Percentiles rank a stretch among this genome's conserved stretches.
These are phyloP conservation scores for Haliaeetus leucogaster DNA, from an alignment of 2,113 vertebrate species.

Conservation along the genomic window DNA sequence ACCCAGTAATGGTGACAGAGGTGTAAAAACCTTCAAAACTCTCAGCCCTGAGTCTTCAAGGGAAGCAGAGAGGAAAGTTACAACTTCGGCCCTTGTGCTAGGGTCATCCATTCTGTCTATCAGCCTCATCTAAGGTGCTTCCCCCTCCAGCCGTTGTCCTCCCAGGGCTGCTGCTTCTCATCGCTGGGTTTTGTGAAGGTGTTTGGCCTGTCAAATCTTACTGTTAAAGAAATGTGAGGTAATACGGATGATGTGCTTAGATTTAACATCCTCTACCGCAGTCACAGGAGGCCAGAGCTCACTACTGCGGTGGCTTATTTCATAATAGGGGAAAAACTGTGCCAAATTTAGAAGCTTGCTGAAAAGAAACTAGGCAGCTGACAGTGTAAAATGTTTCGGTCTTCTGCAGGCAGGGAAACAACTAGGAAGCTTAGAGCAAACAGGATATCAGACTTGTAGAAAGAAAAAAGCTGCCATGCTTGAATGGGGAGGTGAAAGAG, in stretches of 20 bases:
- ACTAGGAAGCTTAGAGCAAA: constrained; percentile 28
- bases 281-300: background rate
- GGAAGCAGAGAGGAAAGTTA: background rate
- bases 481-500: background rate
- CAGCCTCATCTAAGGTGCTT: background rate
- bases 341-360: background rate
- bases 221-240: background rate
- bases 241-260: background rate
- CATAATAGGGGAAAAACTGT: background rate
- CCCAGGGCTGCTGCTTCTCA: background rate
- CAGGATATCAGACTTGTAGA: background rate
- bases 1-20: background rate
- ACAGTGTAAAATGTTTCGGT: background rate
- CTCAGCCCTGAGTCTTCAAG: background rate
- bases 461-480: background rate
- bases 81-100: background rate
- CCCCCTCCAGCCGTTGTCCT: background rate
- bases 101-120: fast-evolving
- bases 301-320: background rate
- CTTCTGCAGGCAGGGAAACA: background rate
- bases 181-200: background rate
- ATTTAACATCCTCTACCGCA: background rate
- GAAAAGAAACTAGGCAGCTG: background rate
- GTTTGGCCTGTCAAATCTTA: background rate
- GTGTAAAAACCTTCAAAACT: background rate